These are phyloP conservation scores for Anguilla anguilla DNA, from an alignment of 2,797 vertebrate species.

Conservation along the genomic window DNA sequence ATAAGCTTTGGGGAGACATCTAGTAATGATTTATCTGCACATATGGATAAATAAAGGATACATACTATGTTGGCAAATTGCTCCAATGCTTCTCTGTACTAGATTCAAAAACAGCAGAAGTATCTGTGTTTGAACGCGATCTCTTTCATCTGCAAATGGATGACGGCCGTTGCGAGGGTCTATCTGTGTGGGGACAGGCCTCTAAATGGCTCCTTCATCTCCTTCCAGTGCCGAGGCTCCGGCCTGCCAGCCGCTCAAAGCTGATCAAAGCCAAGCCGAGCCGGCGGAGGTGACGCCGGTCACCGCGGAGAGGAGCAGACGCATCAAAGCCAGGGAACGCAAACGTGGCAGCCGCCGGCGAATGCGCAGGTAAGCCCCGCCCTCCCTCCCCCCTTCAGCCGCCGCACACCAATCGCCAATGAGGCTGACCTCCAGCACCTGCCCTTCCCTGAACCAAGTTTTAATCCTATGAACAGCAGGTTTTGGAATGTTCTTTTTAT, in stretches of 20 bases:
- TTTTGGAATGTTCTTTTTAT: background rate
- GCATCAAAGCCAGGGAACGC: constrained; percentile 70
- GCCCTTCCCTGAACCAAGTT: too few relatives aligned
- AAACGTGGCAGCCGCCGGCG: constrained; percentile 64
- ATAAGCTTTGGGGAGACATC: too few relatives aligned
- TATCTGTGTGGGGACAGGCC: background rate
- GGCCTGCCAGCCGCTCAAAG: constrained; percentile 60
- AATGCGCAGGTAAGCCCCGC: constrained; percentile 74
- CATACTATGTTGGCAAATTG: background rate
- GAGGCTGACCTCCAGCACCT: background rate
- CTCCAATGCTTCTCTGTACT: background rate
- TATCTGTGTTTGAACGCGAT: background rate
- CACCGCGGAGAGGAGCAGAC: constrained; percentile 64
- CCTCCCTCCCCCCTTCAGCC: background rate
- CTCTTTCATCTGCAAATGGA: constrained; percentile 6
- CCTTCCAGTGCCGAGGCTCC: constrained; percentile 64
- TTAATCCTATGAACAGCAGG: background rate
- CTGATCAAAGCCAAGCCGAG: constrained; percentile 58
- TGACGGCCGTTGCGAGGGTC: constrained; percentile 12
- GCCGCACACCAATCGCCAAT: background rate
- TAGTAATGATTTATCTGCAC: background rate
- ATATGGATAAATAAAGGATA: background rate
- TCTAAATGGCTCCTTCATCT: constrained; percentile 36
- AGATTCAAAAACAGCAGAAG: background rate
- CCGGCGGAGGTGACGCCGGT: constrained; percentile 48